A percentile compares a stretch with the other conserved stretches of the same genome.
These are phyloP conservation scores for Amphibalanus amphitrite DNA, from an alignment of 1,140 invertebrate genomes.

Conservation along the genomic window DNA sequence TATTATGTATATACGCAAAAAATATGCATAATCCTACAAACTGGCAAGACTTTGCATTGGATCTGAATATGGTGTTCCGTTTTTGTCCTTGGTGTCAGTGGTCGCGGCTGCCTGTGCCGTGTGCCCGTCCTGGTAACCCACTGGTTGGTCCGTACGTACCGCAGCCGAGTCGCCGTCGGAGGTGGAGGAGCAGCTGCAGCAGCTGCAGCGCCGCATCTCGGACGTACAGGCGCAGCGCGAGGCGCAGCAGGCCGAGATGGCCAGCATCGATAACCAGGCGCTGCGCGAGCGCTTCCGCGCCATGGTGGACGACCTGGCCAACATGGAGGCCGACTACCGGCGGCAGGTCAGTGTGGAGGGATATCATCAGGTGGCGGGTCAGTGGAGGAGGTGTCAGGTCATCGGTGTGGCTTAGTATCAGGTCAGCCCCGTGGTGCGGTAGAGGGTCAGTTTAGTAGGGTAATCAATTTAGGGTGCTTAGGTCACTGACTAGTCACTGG, in stretches of 20 bases:
- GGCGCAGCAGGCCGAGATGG: slow-evolving; percentile 62
- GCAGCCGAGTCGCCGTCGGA: slow-evolving; percentile 3
- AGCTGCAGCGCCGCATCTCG: slow-evolving; percentile 27
- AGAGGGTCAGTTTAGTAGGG: neutral
- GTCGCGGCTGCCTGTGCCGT: too few species aligned
- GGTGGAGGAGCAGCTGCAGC: slow-evolving; percentile 9
- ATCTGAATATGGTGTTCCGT: too few species aligned
- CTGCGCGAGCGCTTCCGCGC: slow-evolving; percentile 62
- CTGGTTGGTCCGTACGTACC: neutral
- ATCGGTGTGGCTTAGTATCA: neutral
- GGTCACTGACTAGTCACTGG: neutral
- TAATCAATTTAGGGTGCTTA: neutral
- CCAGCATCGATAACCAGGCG: slow-evolving; percentile 67
- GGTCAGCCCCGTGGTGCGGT: neutral
- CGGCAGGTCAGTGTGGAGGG: neutral
- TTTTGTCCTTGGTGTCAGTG: too few species aligned
- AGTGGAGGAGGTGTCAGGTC: neutral
- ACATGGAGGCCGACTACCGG: slow-evolving; percentile 1
- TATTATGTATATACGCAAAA: too few species aligned
- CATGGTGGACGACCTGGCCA: slow-evolving; percentile 47
- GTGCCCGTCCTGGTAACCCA: too few species aligned
- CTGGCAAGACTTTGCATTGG: too few species aligned
- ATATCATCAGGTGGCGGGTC: too few species aligned
- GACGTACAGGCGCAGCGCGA: slow-evolving; percentile 33
- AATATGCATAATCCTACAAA: too few species aligned